Conservation (phyloP, 2,113 vertebrate genomes). For the Oreochromis niloticus region DNA sequence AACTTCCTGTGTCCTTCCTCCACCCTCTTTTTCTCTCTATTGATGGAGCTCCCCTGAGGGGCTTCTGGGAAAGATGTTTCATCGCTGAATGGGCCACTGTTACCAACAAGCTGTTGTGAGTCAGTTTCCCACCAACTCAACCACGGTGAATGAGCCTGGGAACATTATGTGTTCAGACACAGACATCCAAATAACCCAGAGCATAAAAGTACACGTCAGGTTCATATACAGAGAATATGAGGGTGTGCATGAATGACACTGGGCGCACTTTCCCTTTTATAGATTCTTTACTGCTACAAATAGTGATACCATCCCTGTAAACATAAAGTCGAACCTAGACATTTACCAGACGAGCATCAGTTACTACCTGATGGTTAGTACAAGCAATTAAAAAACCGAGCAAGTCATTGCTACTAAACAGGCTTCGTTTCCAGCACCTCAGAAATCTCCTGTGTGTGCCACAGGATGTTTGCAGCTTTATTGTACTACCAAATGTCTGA, state of each 20-base stretch:
- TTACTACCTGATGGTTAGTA: not conserved
- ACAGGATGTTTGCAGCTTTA: not conserved
- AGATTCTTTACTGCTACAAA: not conserved
- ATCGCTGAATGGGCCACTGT: constrained; percentile 40
- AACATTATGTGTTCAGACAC: not conserved
- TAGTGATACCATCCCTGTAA: not conserved
- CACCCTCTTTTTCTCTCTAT: constrained; percentile 3
- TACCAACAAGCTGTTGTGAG: constrained; percentile 37
- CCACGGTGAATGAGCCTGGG: not conserved
- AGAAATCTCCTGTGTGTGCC: not conserved
- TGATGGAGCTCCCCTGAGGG: constrained; percentile 6
- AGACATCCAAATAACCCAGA: not conserved
- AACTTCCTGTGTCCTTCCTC: constrained; percentile 51
- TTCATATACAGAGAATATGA: not conserved
- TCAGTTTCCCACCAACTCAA: constrained; percentile 44
- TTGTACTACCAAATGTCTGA: not conserved
- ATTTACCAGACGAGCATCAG: not conserved
- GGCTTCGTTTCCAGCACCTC: not conserved
- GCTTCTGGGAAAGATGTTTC: constrained; percentile 42
- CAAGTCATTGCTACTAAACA: not conserved
- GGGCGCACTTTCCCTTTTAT: not conserved
- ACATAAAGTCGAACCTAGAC: not conserved
- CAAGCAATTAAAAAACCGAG: not conserved
- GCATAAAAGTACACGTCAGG: not conserved
- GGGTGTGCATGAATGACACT: not conserved